These are phyloP conservation scores for Lutra lutra DNA, from an alignment of 2,797 vertebrate species.

Conservation along the genomic window DNA sequence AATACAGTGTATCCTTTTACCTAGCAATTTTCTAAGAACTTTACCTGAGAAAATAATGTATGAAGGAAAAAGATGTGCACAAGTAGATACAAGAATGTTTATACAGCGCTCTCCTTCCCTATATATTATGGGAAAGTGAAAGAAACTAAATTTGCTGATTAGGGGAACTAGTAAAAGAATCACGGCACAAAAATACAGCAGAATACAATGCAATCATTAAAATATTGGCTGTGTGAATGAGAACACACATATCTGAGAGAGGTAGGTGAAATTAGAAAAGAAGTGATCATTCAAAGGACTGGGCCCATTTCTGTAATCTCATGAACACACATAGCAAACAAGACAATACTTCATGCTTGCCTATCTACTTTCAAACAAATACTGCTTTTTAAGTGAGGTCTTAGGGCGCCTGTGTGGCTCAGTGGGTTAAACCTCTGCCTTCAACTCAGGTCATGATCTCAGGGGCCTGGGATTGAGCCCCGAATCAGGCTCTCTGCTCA, in stretches of 20 bases:
- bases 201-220: neutral
- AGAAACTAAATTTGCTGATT: neutral
- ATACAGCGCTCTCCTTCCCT: neutral
- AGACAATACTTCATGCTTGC: neutral
- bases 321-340: neutral
- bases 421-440: too few species aligned
- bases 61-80: neutral
- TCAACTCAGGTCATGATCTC: too few species aligned
- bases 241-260: neutral
- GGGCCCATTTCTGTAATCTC: neutral
- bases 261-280: neutral
- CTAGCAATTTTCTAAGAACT: neutral
- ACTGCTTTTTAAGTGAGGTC: neutral
- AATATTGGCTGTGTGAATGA: neutral
- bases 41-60: slow-evolving; percentile 29
- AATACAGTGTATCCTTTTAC: neutral
- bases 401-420: neutral
- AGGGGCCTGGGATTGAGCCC: too few species aligned
- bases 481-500: too few species aligned
- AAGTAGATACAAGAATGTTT: neutral
- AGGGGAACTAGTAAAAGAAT: neutral
- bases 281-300: neutral
- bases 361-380: neutral
- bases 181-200: neutral
- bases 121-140: neutral